These are phyloP conservation scores for Baryphthengus martii DNA, from an alignment of 2,113 vertebrate genomes.

Conservation along the genomic window DNA sequence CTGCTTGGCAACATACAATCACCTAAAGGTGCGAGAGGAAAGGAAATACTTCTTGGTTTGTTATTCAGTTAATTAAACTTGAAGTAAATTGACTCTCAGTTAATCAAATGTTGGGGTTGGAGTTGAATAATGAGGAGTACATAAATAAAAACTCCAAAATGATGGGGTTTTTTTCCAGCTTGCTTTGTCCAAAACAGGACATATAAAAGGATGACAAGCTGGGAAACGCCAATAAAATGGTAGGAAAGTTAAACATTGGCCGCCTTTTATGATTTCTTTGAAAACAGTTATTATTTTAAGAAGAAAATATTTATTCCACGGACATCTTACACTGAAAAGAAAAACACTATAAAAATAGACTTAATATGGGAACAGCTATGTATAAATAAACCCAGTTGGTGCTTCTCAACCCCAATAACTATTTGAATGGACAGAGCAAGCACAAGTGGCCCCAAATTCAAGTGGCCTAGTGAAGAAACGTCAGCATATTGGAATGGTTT, in stretches of 20 bases:
- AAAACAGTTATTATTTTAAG: neutral
- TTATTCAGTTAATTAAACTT: neutral
- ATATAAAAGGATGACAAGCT: neutral
- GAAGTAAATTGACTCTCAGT: neutral
- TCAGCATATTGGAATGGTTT: neutral
- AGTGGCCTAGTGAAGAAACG: neutral
- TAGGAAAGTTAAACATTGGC: neutral
- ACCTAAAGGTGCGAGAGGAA: neutral
- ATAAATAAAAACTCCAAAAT: neutral
- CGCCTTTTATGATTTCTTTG: neutral
- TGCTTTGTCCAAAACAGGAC: neutral
- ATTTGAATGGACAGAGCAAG: neutral
- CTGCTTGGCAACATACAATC: neutral
- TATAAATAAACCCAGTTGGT: neutral
- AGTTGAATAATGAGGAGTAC: neutral
- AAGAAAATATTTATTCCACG: neutral
- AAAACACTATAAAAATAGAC: neutral
- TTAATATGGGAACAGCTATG: neutral
- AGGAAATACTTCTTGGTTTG: neutral
- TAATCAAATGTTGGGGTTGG: neutral
- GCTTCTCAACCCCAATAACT: neutral
- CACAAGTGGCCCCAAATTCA: neutral
- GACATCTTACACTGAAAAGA: neutral
- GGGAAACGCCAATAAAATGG: neutral
- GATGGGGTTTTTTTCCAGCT: neutral